A percentile compares a stretch with the other conserved stretches of the same genome.
phyloP scores from a whole-genome alignment of 1,140 invertebrate genomes.

The Melanaphis sacchari region DNA sequence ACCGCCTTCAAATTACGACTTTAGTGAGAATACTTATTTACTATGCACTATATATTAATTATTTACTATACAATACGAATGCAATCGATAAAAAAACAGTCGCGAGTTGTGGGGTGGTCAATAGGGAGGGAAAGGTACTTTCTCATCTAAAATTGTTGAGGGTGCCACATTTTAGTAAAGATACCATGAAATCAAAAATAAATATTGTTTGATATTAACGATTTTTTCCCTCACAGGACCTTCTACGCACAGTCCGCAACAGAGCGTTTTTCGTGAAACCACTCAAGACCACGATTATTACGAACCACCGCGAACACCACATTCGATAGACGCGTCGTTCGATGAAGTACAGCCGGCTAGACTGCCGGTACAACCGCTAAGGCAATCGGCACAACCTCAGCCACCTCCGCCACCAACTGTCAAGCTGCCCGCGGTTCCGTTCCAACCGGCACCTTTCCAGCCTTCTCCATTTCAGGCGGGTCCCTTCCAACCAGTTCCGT shows the following conservation, averaged over 20 bases:
- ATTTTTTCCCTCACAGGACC: not conserved
- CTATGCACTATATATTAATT: not conserved
- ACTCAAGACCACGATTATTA: not conserved
- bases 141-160: no score
- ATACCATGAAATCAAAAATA: not conserved
- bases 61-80: no score
- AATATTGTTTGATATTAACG: not conserved
- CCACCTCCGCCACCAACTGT: not conserved
- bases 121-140: no score
- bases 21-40: not conserved
- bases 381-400: not conserved
- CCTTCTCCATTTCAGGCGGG: slow-evolving; percentile 63
- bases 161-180: no score
- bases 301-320: not conserved
- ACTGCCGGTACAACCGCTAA: not conserved
- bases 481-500: slow-evolving; percentile 54
- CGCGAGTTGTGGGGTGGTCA: no score
- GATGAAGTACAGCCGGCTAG: not conserved
- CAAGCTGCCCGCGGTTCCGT: slow-evolving; percentile 61
- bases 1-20: slow-evolving; percentile 58
- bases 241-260: slow-evolving; percentile 12
- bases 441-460: slow-evolving; percentile 63
- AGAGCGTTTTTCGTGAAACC: slow-evolving; percentile 9
- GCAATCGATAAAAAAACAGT: no score
- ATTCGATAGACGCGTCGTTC: not conserved